Evolutionary conservation across 2,888 invertebrate species (phyloP).

Genomic region (Xylophagus ater): DNA sequence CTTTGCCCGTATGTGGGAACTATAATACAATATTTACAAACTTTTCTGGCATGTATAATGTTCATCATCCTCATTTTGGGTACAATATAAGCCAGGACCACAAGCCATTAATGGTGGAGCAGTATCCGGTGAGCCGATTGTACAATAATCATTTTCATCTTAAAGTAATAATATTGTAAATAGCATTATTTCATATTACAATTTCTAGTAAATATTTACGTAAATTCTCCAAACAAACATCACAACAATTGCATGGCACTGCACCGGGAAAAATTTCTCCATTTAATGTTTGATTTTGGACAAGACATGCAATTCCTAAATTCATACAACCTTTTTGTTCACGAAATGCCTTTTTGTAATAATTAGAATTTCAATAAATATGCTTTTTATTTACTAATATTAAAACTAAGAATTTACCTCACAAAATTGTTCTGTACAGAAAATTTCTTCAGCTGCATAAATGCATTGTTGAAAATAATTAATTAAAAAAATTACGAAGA

Average conservation of each 20-base stretch:
- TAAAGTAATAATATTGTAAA: slow-evolving; percentile 21
- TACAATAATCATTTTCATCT: slow-evolving; percentile 45
- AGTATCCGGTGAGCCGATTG: slow-evolving; percentile 42
- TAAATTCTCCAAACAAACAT: slow-evolving; percentile 47
- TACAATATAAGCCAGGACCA: slow-evolving; percentile 38
- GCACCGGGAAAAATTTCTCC: slow-evolving; percentile 47
- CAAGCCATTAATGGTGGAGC: slow-evolving; percentile 47
- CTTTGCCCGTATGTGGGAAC: too few relatives aligned
- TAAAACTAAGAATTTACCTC: slow-evolving; percentile 24
- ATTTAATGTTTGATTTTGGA: slow-evolving; percentile 46
- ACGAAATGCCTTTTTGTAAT: slow-evolving; percentile 23
- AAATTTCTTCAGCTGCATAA: slow-evolving; percentile 22
- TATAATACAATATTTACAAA: slow-evolving; percentile 38
- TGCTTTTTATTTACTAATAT: neutral
- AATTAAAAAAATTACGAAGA: too few relatives aligned
- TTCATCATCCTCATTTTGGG: slow-evolving; percentile 1
- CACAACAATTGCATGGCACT: slow-evolving; percentile 52
- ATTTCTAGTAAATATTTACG: slow-evolving; percentile 36
- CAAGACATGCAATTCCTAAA: slow-evolving; percentile 39
- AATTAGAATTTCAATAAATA: slow-evolving; percentile 23
- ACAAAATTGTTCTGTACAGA: slow-evolving; percentile 39
- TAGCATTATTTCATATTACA: too few relatives aligned
- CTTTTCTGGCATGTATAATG: slow-evolving; percentile 42
- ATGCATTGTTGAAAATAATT: too few relatives aligned
- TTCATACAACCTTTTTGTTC: slow-evolving; percentile 33